phyloP scores from a whole-genome alignment of 2,888 invertebrate genomes.

The Exephanes ischioxanthus region DNA sequence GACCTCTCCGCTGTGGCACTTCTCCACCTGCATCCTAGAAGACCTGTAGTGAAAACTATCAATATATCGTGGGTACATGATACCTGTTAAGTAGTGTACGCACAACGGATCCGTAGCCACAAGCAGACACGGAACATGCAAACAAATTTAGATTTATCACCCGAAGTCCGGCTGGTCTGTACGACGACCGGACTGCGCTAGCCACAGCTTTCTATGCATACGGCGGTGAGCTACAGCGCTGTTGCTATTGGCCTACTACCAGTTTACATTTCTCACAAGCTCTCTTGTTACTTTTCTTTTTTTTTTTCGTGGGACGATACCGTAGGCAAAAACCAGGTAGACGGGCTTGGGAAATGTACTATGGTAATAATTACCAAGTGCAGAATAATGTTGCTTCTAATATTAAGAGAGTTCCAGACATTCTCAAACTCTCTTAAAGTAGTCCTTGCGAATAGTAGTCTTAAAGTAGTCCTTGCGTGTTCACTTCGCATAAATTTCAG shows the following conservation, averaged over 20 bases:
- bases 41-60: conserved; percentile 22
- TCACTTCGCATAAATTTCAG: no score
- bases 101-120: conserved; percentile 38
- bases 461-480: no score
- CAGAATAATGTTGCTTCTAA: not conserved
- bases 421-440: not conserved
- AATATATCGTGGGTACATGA: conserved; percentile 12
- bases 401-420: not conserved
- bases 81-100: conserved; percentile 2
- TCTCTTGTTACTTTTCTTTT: not conserved
- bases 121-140: conserved; percentile 28
- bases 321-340: not conserved
- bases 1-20: conserved; percentile 16
- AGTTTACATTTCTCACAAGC: conserved; percentile 15
- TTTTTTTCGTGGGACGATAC: not conserved
- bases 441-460: no score
- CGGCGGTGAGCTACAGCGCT: not conserved
- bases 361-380: not conserved
- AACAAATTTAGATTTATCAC: conserved; percentile 59
- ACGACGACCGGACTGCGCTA: conserved; percentile 12
- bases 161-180: conserved; percentile 34
- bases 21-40: conserved; percentile 5
- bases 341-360: not conserved
- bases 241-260: conserved; percentile 26
- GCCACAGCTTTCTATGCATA: conserved; percentile 22